Evolutionary conservation across 2,113 vertebrate genomes (phyloP).

Genomic region (Aepyceros melampus): DNA sequence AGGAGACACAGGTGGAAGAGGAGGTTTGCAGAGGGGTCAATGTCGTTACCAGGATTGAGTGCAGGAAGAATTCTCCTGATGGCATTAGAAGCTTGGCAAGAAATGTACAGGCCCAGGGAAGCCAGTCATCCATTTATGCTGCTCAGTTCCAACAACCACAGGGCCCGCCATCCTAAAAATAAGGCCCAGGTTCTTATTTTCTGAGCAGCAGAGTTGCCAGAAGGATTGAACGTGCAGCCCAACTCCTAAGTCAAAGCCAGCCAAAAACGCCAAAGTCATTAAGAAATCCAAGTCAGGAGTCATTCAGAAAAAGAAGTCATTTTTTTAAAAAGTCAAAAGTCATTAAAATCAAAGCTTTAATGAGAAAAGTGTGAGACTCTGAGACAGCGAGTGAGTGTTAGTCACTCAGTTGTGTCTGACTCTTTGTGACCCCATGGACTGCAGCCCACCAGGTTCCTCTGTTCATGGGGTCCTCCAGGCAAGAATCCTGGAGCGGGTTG

Average conservation of each 20-base stretch:
- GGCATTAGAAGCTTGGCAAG: too few relatives aligned
- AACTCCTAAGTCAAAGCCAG: not conserved
- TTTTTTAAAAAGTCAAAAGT: not conserved
- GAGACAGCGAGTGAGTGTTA: not conserved
- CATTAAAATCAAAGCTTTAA: not conserved
- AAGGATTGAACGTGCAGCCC: not conserved
- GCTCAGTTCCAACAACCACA: not conserved
- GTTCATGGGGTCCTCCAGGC: not conserved
- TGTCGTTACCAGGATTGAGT: too few relatives aligned
- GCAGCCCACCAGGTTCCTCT: not conserved
- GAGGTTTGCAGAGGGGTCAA: too few relatives aligned
- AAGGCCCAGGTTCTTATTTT: not conserved
- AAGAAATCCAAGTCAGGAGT: not conserved
- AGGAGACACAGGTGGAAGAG: too few relatives aligned
- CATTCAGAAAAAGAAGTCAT: not conserved
- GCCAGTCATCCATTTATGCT: too few relatives aligned
- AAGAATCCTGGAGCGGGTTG: not conserved
- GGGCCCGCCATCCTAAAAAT: not conserved
- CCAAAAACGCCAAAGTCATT: not conserved
- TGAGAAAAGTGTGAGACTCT: not conserved
- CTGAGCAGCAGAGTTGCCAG: too few relatives aligned
- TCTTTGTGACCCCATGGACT: not conserved
- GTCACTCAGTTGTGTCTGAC: accelerated
- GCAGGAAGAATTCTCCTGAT: too few relatives aligned
- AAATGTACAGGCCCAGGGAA: too few relatives aligned